phyloP scores from a whole-genome alignment of 2,888 invertebrate species.

The Drosophila kokeensis region DNA sequence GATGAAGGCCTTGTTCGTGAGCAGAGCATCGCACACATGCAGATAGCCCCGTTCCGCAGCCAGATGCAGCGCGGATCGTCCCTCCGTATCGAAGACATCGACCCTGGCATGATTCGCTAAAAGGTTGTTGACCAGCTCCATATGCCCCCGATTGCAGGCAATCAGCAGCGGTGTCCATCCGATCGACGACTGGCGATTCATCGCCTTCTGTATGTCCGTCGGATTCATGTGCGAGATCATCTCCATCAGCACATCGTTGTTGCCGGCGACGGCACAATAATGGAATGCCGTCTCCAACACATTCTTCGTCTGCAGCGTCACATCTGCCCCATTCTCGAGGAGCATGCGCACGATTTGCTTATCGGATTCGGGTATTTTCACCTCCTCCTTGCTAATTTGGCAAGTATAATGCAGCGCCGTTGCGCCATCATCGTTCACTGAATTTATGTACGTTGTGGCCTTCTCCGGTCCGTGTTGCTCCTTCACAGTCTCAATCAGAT shows the following conservation, averaged over 20 bases:
- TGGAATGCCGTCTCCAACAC: slow-evolving; percentile 98
- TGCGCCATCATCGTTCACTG: slow-evolving; percentile 95
- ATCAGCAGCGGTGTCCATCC: slow-evolving; percentile 99
- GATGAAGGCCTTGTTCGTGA: slow-evolving; percentile 98
- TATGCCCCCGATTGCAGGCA: slow-evolving; percentile 97
- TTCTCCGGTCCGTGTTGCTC: slow-evolving; percentile 90
- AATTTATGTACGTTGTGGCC: slow-evolving; percentile 94
- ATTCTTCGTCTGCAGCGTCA: slow-evolving; percentile 92
- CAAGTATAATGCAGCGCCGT: slow-evolving; percentile 97
- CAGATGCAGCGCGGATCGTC: slow-evolving; percentile 96
- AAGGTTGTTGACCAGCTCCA: slow-evolving; percentile 95
- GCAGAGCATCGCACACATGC: slow-evolving; percentile 94
- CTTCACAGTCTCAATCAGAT: slow-evolving; percentile 93
- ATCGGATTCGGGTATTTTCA: slow-evolving; percentile 90
- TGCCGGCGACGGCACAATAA: slow-evolving; percentile 97
- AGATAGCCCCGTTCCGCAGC: slow-evolving; percentile 97
- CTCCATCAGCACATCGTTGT: slow-evolving; percentile 96
- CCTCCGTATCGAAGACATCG: slow-evolving; percentile 99
- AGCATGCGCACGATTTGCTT: slow-evolving; percentile 95
- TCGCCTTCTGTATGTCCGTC: slow-evolving; percentile 95
- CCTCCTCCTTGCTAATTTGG: slow-evolving; percentile 93
- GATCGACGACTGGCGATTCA: slow-evolving; percentile 96
- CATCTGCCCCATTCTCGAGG: slow-evolving; percentile 96
- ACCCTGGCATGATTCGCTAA: slow-evolving; percentile 98
- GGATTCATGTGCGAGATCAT: slow-evolving; percentile 96